Base-by-base conservation (phyloP, 92 coral and sea anemone genomes). In the Palythoa grandis region DNA sequence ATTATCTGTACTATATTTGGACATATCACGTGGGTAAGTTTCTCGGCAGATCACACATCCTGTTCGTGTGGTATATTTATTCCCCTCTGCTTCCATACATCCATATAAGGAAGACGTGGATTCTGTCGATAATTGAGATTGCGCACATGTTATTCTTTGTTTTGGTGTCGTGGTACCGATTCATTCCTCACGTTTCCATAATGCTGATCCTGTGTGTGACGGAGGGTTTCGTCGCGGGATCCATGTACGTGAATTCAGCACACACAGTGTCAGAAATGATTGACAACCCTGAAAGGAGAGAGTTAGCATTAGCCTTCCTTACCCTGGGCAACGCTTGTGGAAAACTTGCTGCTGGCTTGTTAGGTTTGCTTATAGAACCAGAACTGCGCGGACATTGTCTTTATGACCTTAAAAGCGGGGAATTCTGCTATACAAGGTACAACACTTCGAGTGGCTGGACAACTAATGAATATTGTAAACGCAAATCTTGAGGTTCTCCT, bases 181-280 rank as follows among this genome's bases (percentile, higher is more conserved):
- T 90, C 16, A 76, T 94, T 17, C 84, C 92, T 2, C 84, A 93
- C 37, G 89, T 92, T 16, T 90, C 89, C 13, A 86, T 90, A 7
- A 92, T 94, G 65, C 72, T 94, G 8, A 79, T 89, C 15, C 68
- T 94, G 17, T 94, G 95, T 53, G 12, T 82, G 29, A 90, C 98
- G 0, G 98, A 94, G 74, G 98, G 98, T 8, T 94, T 94, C 40
- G 93, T 92, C 0, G 95, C 98, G 0, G 98, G 98, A 11, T 92
- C 95, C 4, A 91, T 94, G 92, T 94, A 94, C 66, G 87, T 94
- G 22, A 94, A 94, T 48, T 94, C 98, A 5, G 98, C 95, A 15
- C 89, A 94, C 77, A 86, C 98, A 3, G 95, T 94, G 9, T 93
- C 98, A 38, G 92, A 91, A 16, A 39, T 78, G 82, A 90, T 94